These are phyloP conservation scores for Ciconia maguari DNA, from an alignment of 2,113 vertebrate genomes.

Conservation along the genomic window DNA sequence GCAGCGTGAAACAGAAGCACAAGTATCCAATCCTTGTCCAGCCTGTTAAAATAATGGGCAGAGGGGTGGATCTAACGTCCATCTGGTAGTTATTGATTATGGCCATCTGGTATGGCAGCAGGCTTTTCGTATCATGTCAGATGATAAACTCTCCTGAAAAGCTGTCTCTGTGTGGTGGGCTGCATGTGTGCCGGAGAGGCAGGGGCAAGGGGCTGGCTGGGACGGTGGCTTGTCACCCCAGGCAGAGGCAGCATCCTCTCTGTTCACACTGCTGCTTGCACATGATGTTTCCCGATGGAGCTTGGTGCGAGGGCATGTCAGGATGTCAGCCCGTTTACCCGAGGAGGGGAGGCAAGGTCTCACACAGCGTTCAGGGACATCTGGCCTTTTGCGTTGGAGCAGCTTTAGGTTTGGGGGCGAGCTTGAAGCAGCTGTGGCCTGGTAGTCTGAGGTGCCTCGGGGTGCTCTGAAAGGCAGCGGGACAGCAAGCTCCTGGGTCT, in stretches of 20 bases:
- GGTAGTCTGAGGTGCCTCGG: accelerated
- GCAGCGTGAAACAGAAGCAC: slow-evolving; percentile 32
- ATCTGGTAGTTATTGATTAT: slow-evolving; percentile 76
- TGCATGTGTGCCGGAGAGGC: background rate
- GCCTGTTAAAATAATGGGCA: slow-evolving; percentile 40
- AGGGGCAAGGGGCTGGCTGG: slow-evolving; percentile 24
- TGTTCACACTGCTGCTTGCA: background rate
- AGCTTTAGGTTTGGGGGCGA: background rate
- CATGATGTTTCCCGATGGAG: accelerated
- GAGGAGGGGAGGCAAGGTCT: background rate
- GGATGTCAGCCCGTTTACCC: background rate
- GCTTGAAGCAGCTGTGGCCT: background rate
- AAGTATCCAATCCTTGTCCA: background rate
- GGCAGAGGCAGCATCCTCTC: background rate
- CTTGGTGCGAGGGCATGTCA: accelerated
- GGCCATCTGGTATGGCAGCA: slow-evolving; percentile 72
- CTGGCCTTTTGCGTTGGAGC: background rate
- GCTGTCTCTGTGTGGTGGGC: slow-evolving; percentile 37
- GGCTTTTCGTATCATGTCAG: slow-evolving; percentile 39
- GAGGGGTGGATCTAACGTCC: slow-evolving; percentile 48
- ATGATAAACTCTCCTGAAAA: slow-evolving; percentile 35
- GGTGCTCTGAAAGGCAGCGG: background rate
- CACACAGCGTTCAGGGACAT: accelerated
- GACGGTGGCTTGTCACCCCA: background rate
- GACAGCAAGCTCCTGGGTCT: background rate